A percentile compares a stretch with the other conserved stretches of the same genome.
Evolutionary conservation across 2,888 invertebrate genomes (phyloP).

Genomic region (Hermodice carunculata): DNA sequence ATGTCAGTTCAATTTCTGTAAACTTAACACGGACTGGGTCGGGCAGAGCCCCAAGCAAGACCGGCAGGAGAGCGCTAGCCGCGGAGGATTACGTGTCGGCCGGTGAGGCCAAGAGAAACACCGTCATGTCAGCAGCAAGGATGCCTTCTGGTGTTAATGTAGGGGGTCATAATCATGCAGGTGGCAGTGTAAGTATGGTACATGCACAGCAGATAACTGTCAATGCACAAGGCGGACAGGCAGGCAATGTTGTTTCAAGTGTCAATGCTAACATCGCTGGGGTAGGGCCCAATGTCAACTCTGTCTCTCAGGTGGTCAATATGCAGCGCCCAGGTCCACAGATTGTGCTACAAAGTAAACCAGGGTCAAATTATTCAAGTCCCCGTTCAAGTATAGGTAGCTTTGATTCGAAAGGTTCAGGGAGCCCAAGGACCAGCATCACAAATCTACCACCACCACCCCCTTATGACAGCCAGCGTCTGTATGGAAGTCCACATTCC

Average conservation of each 20-base stretch:
- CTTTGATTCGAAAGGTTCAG: conserved; percentile 39
- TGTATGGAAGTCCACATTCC: conserved; percentile 33
- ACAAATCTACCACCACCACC: conserved; percentile 31
- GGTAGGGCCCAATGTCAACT: no score
- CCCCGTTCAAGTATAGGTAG: conserved; percentile 37
- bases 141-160: background rate
- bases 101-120: background rate
- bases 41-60: no score
- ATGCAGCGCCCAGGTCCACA: conserved; percentile 17
- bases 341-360: conserved; percentile 14
- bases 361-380: conserved; percentile 29
- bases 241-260: background rate
- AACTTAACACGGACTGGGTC: no score
- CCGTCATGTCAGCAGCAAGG: conserved; percentile 1
- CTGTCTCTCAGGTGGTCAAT: no score
- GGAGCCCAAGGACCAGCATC: conserved; percentile 24
- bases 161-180: background rate
- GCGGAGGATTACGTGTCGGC: background rate
- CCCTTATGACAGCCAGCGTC: conserved; percentile 30
- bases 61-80: background rate
- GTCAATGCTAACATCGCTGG: no score
- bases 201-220: no score
- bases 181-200: background rate
- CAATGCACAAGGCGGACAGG: background rate
- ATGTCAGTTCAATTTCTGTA: no score